A percentile compares a stretch with the other conserved stretches of the same genome.
Evolutionary conservation across 2,797 vertebrate genomes (phyloP).

Genomic region (Pangasius larnaudii): DNA sequence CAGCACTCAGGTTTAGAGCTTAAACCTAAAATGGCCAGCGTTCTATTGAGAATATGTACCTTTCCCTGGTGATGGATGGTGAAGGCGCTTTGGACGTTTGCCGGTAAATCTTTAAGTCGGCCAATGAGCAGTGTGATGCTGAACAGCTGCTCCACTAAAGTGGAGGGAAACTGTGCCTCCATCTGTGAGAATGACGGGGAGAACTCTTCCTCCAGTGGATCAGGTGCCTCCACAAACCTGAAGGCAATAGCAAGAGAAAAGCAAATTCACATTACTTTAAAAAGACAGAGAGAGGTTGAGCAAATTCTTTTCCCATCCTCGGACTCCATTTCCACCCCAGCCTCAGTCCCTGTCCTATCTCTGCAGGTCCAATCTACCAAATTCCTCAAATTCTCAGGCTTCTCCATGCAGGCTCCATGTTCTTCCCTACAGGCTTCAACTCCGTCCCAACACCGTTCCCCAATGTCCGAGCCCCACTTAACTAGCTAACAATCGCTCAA

Average conservation of each 20-base stretch:
- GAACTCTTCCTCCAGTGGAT: conserved; percentile 58
- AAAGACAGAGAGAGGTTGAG: background rate
- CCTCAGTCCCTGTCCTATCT: background rate
- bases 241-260: background rate
- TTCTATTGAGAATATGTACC: conserved; percentile 68
- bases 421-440: background rate
- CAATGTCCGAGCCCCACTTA: background rate
- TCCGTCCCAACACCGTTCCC: background rate
- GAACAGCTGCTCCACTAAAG: conserved; percentile 88
- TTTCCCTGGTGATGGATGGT: conserved; percentile 88
- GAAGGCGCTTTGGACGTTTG: conserved; percentile 80
- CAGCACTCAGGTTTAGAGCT: too few species aligned
- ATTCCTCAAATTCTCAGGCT: background rate
- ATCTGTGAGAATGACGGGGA: conserved; percentile 81
- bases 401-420: background rate
- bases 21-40: background rate
- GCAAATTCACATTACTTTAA: background rate
- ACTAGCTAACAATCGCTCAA: background rate
- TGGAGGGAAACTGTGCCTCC: conserved; percentile 84
- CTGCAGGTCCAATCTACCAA: background rate
- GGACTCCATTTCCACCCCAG: background rate
- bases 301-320: background rate
- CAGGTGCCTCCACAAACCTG: conserved; percentile 75
- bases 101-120: conserved; percentile 83
- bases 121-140: conserved; percentile 84